Evolutionary conservation across 2,113 vertebrate genomes (phyloP).

Genomic region (Leptobrachium leishanense): DNA sequence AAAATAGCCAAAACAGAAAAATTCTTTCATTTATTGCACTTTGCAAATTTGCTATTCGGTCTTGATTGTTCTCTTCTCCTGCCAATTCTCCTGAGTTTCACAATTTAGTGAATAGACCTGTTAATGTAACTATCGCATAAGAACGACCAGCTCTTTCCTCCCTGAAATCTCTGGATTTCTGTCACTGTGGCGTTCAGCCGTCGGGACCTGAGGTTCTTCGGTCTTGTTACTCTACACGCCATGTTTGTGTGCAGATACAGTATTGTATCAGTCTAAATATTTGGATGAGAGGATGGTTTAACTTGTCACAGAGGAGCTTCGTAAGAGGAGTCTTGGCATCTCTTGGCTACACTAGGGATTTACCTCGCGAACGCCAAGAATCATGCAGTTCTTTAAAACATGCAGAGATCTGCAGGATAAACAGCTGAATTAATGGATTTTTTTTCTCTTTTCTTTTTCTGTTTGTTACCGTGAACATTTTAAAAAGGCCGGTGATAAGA

Average conservation of each 20-base stretch:
- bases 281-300: constrained; percentile 39
- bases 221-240: constrained; percentile 4
- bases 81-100: no score
- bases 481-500: not conserved
- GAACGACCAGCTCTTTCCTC: not conserved
- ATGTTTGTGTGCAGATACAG: constrained; percentile 33
- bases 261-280: constrained; percentile 42
- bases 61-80: no score
- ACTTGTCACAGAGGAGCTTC: constrained; percentile 31
- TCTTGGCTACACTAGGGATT: constrained; percentile 42
- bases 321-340: constrained; percentile 47
- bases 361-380: constrained; percentile 39
- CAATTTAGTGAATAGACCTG: no score
- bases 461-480: not conserved
- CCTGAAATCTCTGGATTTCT: not conserved
- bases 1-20: no score
- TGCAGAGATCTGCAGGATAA: constrained; percentile 40
- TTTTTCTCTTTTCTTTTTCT: not conserved
- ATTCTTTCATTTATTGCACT: no score
- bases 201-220: not conserved
- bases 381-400: constrained; percentile 31
- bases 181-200: not conserved
- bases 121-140: not conserved
- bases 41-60: no score
- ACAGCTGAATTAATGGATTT: constrained; percentile 40